Evolutionary conservation across 35 echinoderm and acorn worm species (phyloP).

Genomic region (Acanthaster planci): DNA sequence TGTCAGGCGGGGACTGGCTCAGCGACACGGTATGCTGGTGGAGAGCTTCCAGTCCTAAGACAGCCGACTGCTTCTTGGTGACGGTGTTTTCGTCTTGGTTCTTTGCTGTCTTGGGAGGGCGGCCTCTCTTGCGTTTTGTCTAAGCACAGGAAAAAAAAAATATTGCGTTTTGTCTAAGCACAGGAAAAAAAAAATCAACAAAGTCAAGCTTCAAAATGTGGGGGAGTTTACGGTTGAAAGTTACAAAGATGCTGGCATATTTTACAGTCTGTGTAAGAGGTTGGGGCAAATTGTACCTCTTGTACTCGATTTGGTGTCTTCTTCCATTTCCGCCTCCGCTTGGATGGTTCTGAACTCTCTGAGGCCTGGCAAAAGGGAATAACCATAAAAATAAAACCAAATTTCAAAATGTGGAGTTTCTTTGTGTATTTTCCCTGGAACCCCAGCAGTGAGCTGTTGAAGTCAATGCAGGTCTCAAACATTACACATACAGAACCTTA

Average conservation of each 20-base stretch:
- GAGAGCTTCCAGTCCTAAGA: constrained; percentile 76
- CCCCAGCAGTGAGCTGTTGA: too few relatives aligned
- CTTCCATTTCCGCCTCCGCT: constrained; percentile 51
- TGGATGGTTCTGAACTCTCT: background rate
- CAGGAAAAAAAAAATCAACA: background rate
- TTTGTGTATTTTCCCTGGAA: too few relatives aligned
- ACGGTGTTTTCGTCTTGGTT: background rate
- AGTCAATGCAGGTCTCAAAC: too few relatives aligned
- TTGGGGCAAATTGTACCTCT: background rate
- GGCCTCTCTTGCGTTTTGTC: constrained; percentile 49
- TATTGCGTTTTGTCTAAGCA: constrained; percentile 36
- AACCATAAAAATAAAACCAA: background rate
- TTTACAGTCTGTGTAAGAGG: too few relatives aligned
- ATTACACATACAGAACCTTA: too few relatives aligned
- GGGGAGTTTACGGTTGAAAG: too few relatives aligned
- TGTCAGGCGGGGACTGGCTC: constrained; percentile 81
- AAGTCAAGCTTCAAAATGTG: too few relatives aligned
- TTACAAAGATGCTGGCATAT: too few relatives aligned
- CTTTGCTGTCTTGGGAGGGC: constrained; percentile 46
- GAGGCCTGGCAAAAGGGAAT: background rate
- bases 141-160: constrained; percentile 4
- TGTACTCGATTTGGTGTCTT: constrained; percentile 16
- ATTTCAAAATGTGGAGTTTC: too few relatives aligned
- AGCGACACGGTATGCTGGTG: constrained; percentile 89
- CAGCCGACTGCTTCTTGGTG: constrained; percentile 62